Percentiles rank a stretch among this genome's conserved stretches.
Conservation (phyloP, 2,113 vertebrate species). For the Tragulus kanchil region DNA sequence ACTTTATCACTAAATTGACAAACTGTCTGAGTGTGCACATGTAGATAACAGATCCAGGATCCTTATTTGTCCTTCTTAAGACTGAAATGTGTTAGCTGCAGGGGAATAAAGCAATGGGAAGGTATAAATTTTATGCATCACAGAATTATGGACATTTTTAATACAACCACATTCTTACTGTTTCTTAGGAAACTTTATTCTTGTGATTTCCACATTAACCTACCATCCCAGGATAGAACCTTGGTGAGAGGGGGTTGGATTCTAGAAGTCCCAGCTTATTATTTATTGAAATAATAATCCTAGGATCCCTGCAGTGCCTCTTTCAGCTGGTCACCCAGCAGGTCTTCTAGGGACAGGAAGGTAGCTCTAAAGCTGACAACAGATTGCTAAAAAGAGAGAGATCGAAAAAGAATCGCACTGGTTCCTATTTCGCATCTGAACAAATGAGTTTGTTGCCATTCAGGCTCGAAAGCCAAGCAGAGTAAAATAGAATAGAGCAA, state of each 20-base stretch:
- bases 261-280: neutral
- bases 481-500: conserved; percentile 1
- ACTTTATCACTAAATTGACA: neutral
- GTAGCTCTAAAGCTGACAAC: neutral
- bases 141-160: conserved; percentile 1
- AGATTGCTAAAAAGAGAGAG: conserved; percentile 22
- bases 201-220: neutral
- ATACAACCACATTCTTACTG: neutral
- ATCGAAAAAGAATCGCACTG: neutral
- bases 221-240: neutral
- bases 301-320: neutral
- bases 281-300: neutral
- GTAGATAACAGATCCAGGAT: neutral
- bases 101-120: neutral
- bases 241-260: neutral
- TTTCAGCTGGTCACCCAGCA: neutral
- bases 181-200: conserved; percentile 1
- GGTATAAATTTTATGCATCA: neutral
- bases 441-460: neutral
- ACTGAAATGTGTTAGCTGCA: neutral
- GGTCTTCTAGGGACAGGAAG: neutral
- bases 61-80: neutral
- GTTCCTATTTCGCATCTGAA: neutral
- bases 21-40: neutral
- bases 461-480: conserved; percentile 13